Evolutionary conservation across 2,888 invertebrate genomes (phyloP), one percentile per base, ranked within the genome.

Genomic region (Mystacides longicornis): DNA sequence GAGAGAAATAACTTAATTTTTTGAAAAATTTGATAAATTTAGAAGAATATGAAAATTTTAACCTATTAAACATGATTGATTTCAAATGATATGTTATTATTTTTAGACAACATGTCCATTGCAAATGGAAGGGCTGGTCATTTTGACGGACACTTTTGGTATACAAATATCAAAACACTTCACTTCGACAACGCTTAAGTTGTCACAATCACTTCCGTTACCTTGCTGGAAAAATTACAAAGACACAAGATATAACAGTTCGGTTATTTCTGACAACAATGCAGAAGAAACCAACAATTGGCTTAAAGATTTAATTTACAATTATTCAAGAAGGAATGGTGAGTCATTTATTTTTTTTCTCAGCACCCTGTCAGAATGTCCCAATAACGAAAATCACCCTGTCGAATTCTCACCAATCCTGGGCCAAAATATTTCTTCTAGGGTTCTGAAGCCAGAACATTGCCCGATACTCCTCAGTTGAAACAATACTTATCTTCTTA

Each of bases 321-420:
- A 73, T 55, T 85, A 86, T 67, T 71, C 76, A 18, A 68, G 69
- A 37, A 76, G 85, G 71, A 81, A 83, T 68, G 73, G 85, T 86
- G 75, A 68, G 70, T 43, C 4, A n/a, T 18, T 31, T 31, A n/a
- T n/a, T n/a, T n/a, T n/a, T n/a, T n/a, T n/a, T n/a, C n/a, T n/a
- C n/a, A n/a, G n/a, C n/a, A n/a, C n/a, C n/a, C n/a, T n/a, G n/a
- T n/a, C n/a, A n/a, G n/a, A n/a, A n/a, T n/a, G n/a, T n/a, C n/a
- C n/a, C n/a, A n/a, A n/a, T n/a, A n/a, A n/a, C n/a, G n/a, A n/a
- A n/a, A n/a, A n/a, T n/a, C n/a, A n/a, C n/a, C n/a, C n/a, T n/a
- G n/a, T n/a, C n/a, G n/a, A n/a, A n/a, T n/a, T n/a, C n/a, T n/a
- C n/a, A n/a, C n/a, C n/a, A n/a, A n/a, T n/a, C n/a, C n/a, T n/a